Evolutionary conservation across 2,888 invertebrate species (phyloP).

Genomic region (Heliconius cydno): DNA sequence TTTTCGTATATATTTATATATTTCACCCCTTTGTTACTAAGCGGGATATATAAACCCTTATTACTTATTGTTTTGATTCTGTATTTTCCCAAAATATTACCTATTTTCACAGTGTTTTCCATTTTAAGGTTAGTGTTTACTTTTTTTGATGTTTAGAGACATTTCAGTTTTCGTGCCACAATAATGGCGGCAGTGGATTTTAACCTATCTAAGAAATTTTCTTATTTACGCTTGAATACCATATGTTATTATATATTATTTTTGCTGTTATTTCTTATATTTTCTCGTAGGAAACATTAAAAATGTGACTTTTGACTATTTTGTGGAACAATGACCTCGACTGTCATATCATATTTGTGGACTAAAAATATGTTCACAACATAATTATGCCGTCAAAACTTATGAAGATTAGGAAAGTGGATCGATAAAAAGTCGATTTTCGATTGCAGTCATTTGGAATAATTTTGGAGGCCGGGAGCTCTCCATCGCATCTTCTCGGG

Average conservation of each 20-base stretch:
- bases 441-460: conserved; percentile 81
- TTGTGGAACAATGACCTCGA: conserved; percentile 81
- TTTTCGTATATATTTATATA: conserved; percentile 74
- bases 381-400: conserved; percentile 68
- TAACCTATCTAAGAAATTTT: conserved; percentile 78
- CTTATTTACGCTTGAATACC: conserved; percentile 57
- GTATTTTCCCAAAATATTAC: conserved; percentile 43
- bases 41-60: conserved; percentile 55
- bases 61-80: conserved; percentile 35
- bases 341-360: conserved; percentile 75
- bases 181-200: conserved; percentile 82
- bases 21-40: conserved; percentile 74
- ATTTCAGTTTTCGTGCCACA: conserved; percentile 81
- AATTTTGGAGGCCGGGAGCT: conserved; percentile 76
- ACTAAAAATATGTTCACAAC: conserved; percentile 78
- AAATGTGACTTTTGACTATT: conserved; percentile 69
- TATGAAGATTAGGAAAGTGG: conserved; percentile 67
- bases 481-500: conserved; percentile 80
- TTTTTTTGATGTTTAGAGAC: conserved; percentile 81
- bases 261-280: conserved; percentile 66
- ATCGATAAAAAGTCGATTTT: conserved; percentile 76
- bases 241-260: conserved; percentile 54
- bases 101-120: conserved; percentile 51
- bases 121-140: conserved; percentile 76
- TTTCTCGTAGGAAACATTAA: conserved; percentile 68